Evolutionary conservation across 2,888 invertebrate genomes (phyloP).

Genomic region (Teleogryllus oceanicus): DNA sequence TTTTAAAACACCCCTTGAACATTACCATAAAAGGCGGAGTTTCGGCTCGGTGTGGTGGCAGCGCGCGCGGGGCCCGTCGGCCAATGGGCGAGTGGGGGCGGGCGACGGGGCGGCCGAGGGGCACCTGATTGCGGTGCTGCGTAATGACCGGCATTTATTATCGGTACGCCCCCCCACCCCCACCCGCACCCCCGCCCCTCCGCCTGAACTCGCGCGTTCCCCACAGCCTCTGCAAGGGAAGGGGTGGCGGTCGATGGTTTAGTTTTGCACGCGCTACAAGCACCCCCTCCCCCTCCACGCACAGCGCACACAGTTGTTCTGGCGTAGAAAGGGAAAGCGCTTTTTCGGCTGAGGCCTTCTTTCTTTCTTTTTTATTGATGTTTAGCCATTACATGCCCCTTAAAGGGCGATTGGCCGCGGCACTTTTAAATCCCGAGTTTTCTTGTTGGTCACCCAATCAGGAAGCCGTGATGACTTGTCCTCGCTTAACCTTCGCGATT

Average conservation of each 20-base stretch:
- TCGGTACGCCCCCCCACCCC: not conserved
- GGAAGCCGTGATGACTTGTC: fast-evolving
- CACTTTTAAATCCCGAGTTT: no score
- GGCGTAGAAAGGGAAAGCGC: no score
- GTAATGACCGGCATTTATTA: slow-evolving; percentile 9
- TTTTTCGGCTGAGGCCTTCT: no score
- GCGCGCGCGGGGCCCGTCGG: not conserved
- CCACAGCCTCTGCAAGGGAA: not conserved
- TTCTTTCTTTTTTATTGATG: no score
- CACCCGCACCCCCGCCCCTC: no score
- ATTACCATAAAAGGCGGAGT: slow-evolving; percentile 18
- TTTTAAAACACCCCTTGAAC: not conserved
- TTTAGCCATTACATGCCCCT: no score
- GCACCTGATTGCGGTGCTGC: not conserved
- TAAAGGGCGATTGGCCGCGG: no score
- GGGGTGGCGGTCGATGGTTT: not conserved
- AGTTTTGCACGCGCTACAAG: not conserved
- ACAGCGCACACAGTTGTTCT: no score
- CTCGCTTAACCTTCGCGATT: no score
- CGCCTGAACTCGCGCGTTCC: not conserved
- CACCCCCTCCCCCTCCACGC: not conserved
- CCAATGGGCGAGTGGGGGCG: not conserved
- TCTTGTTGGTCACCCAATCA: no score
- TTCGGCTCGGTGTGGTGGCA: not conserved
- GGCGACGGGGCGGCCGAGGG: not conserved